Evolutionary conservation across 2,797 vertebrate genomes (phyloP).

Genomic region (Nyctalus aviator): DNA sequence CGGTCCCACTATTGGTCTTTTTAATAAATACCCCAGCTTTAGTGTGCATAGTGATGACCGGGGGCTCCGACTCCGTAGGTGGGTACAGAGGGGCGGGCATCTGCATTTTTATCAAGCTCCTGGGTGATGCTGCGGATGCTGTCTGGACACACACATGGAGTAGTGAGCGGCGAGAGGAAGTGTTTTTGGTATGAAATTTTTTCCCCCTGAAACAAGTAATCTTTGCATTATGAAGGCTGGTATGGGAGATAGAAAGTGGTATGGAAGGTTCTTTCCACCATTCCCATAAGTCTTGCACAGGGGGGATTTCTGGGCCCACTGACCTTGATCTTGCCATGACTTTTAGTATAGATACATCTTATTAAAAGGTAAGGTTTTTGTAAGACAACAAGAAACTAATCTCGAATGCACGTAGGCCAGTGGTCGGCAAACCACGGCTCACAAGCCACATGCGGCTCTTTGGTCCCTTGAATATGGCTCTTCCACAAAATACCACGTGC

Average conservation of each 20-base stretch:
- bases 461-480: too few species aligned
- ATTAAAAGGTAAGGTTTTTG: background rate
- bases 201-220: background rate
- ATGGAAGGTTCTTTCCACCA: background rate
- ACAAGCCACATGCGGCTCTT: too few species aligned
- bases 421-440: too few species aligned
- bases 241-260: background rate
- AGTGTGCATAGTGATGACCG: background rate
- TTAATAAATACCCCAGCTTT: background rate
- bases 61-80: slow-evolving; percentile 1
- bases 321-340: background rate
- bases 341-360: background rate
- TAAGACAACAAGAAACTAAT: background rate
- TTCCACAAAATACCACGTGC: too few species aligned
- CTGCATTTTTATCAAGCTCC: background rate
- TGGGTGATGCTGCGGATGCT: background rate
- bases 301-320: background rate
- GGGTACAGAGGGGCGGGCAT: background rate
- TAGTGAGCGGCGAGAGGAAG: background rate
- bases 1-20: background rate
- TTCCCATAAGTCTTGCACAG: background rate
- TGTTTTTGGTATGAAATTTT: background rate
- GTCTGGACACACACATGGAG: background rate
- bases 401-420: background rate
- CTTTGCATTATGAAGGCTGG: background rate